Conservation (phyloP, 2,113 vertebrate species). For the Lepus timidus region DNA sequence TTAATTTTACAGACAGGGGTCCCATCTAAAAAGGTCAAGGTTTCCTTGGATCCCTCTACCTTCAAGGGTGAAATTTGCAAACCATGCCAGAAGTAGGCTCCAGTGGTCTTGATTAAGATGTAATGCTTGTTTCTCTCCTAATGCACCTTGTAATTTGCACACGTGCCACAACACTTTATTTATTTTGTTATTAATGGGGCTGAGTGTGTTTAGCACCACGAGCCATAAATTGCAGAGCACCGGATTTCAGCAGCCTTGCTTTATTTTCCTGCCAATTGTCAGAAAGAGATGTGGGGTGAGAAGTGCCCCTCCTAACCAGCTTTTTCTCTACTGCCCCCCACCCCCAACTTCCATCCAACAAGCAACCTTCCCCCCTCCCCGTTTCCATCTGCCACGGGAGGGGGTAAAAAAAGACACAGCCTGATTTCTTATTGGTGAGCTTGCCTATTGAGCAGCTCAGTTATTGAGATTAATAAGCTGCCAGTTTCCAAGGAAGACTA, state of each 20-base stretch:
- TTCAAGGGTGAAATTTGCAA: neutral
- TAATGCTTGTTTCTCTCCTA: constrained; percentile 63
- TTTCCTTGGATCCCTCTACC: neutral
- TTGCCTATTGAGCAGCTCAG: constrained; percentile 78
- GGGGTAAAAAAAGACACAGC: neutral
- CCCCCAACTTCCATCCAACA: neutral
- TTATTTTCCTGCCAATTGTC: constrained; percentile 64
- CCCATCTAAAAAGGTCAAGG: constrained; percentile 9
- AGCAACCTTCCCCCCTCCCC: neutral
- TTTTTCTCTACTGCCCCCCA: neutral
- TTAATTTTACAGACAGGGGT: constrained; percentile 33
- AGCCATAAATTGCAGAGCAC: constrained; percentile 60
- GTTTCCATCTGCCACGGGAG: constrained; percentile 33
- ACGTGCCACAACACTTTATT: constrained; percentile 53
- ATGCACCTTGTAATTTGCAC: constrained; percentile 73
- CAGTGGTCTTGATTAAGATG: constrained; percentile 40
- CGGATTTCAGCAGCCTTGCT: neutral
- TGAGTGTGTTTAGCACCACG: constrained; percentile 70
- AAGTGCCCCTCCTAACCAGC: neutral
- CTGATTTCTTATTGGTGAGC: constrained; percentile 66
- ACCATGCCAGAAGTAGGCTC: neutral
- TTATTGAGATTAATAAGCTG: constrained; percentile 86
- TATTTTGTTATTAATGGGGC: constrained; percentile 77
- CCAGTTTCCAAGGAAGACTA: constrained; percentile 84
- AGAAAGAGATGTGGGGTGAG: constrained; percentile 21